Base-by-base conservation (phyloP, 2,888 invertebrate genomes). In the Noctua janthina region DNA sequence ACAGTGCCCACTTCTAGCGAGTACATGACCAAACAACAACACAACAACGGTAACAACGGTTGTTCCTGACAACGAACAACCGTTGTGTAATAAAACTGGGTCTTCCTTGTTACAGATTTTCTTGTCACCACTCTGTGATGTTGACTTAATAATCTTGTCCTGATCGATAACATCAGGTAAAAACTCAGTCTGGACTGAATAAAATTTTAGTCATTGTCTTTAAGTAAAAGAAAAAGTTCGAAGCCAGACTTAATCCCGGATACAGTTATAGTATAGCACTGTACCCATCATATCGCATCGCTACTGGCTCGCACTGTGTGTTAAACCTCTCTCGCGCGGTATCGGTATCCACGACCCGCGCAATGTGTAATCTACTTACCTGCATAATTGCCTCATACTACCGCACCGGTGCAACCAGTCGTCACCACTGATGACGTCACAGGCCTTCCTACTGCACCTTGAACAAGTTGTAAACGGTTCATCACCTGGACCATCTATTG, bases 391-490 rank as follows among this genome's bases (percentile, higher is more conserved):
- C 72, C 23, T 78, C 74, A 66, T 39, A 62, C 7, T 59, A 70
- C 35, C 75, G 83, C 59, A 70, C 49, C 75, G 83, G 74, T 76
- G 75, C 77, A 70, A 64, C 54, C 51, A 68, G 71, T 64, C 73
- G 43, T 51, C 68, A 62, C n/a, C 43, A 0, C 4, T 15, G 2
- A 8, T 69, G 66, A 88, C 90, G 88, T 79, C 86, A 85, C 81
- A 89, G 85, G 77, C 62, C 73, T 74, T 71, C 74, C 70, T 69
- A 76, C 71, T 76, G 46, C 43, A 79, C 80, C 75, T 85, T 82
- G 75, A 64, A 75, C 62, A 20, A 46, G 39, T 4, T 17, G 87
- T 79, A 88, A 77, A 83, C 83, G 90, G 87, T 88, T 79, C 71
- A 83, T 86, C 51, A 88, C 87, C 90, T 59, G 23, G 13, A 75